Conservation (phyloP, 2,797 vertebrate genomes). For the Kryptolebias ocellatus region DNA sequence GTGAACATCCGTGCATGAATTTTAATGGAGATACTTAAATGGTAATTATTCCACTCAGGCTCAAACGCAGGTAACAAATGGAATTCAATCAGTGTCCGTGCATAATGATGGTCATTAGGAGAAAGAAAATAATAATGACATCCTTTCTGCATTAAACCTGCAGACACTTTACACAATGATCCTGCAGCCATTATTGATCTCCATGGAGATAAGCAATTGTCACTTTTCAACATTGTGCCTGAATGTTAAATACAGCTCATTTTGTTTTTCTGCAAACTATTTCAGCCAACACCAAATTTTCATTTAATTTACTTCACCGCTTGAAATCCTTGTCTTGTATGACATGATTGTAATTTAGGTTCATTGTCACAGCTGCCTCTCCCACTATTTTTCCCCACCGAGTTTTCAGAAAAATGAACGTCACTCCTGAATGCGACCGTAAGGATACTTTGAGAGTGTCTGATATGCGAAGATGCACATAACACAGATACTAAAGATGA, state of each 20-base stretch:
- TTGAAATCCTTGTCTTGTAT: conserved; percentile 80
- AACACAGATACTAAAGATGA: conserved; percentile 17
- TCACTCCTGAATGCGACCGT: conserved; percentile 31
- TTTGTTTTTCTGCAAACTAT: conserved; percentile 92
- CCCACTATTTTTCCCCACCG: conserved; percentile 13
- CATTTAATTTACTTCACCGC: conserved; percentile 84
- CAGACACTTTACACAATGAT: conserved; percentile 99
- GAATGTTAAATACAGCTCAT: conserved; percentile 96
- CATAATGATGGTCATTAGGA: conserved; percentile 99
- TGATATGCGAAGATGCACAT: conserved; percentile 20
- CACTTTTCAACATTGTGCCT: conserved; percentile 96
- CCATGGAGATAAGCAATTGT: conserved; percentile 99
- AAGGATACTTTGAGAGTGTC: conserved; percentile 19
- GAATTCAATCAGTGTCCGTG: conserved; percentile 99
- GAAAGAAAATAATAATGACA: conserved; percentile 99
- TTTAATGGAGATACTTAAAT: conserved; percentile 99
- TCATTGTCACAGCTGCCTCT: conserved; percentile 67
- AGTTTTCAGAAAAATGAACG: conserved; percentile 50
- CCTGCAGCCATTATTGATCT: conserved; percentile 99
- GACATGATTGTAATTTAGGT: conserved; percentile 87
- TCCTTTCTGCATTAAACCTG: conserved; percentile 99
- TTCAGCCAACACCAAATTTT: conserved; percentile 89
- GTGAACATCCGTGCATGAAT: conserved; percentile 99
- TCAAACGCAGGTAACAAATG: conserved; percentile 99
- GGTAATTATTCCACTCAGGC: conserved; percentile 99